Evolutionary conservation across 2,888 invertebrate species (phyloP), one percentile per base, ranked within the genome.

Genomic region (Xanthorhoe spadicearia): DNA sequence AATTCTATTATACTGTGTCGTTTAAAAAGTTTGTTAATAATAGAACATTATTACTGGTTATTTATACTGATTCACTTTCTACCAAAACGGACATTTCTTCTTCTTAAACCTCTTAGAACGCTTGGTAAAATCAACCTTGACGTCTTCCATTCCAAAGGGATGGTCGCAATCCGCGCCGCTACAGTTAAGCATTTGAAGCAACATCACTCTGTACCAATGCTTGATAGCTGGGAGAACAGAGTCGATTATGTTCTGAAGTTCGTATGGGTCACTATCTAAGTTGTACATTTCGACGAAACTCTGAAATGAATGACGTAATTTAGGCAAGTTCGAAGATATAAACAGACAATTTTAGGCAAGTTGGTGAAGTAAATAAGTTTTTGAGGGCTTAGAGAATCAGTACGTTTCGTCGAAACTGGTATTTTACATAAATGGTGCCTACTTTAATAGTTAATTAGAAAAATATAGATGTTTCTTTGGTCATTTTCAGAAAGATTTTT

Each of bases 271-370:
- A 0, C 79, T 78, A 0, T 80, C 82, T 13, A 98, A 81, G 83
- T 98, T 94, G 83, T 98, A 98, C n/a, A 95, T 94, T 88, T 98
- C 98, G 0, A 94, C 87, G 82, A 96, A 97, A 72, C 93, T 87
- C 96, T 96, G 85, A 46, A 89, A 73, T n/a, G 49, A 43, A 23
- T n/a, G 4, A 3, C 13, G 10, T 10, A 38, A 10, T 13, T 38
- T 32, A 32, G 32, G 32, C 32, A 23, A 23, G 23, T 23, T n/a
- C n/a, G n/a, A n/a, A 23, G 23, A 23, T 1, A 23, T 23, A 23
- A n/a, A 23, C 23, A 23, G 4, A 23, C 23, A 23, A 1, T n/a
- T n/a, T n/a, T n/a, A n/a, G n/a, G n/a, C n/a, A n/a, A n/a, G n/a
- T n/a, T n/a, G n/a, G n/a, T n/a, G n/a, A n/a, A n/a, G n/a, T n/a